Evolutionary conservation across 2,113 vertebrate species (phyloP).

Genomic region (Addax nasomaculatus): DNA sequence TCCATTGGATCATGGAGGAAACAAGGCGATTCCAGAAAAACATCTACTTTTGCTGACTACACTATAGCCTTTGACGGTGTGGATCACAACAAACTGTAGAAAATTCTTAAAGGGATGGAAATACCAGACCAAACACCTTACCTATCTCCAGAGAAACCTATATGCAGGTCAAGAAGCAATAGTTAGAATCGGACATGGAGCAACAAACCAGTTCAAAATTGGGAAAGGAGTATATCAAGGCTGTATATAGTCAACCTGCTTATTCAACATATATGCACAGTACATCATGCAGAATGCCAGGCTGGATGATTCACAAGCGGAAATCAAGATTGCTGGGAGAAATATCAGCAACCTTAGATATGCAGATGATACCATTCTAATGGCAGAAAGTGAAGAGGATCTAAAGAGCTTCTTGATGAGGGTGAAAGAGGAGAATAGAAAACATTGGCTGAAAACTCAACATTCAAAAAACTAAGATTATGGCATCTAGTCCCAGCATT

Average conservation of each 20-base stretch:
- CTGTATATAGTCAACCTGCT: background rate
- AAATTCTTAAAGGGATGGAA: background rate
- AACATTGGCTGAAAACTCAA: background rate
- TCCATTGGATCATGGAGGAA: background rate
- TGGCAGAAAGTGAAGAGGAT: background rate
- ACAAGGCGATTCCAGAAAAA: background rate
- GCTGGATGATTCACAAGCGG: background rate
- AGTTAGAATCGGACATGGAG: background rate
- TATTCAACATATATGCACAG: background rate
- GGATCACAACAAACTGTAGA: background rate
- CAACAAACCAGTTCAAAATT: background rate
- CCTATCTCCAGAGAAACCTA: background rate
- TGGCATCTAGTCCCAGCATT: background rate
- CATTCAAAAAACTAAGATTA: background rate
- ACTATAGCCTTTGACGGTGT: background rate
- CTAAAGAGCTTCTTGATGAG: background rate
- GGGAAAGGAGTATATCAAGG: background rate
- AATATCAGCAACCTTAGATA: background rate
- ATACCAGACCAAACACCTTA: background rate
- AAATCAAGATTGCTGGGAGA: background rate
- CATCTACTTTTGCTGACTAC: background rate
- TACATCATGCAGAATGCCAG: background rate
- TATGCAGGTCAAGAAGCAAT: background rate
- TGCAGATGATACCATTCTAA: background rate
- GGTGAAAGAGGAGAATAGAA: background rate